phyloP scores from a whole-genome alignment of 2,113 vertebrate species.

The Aleadryas rufinucha region DNA sequence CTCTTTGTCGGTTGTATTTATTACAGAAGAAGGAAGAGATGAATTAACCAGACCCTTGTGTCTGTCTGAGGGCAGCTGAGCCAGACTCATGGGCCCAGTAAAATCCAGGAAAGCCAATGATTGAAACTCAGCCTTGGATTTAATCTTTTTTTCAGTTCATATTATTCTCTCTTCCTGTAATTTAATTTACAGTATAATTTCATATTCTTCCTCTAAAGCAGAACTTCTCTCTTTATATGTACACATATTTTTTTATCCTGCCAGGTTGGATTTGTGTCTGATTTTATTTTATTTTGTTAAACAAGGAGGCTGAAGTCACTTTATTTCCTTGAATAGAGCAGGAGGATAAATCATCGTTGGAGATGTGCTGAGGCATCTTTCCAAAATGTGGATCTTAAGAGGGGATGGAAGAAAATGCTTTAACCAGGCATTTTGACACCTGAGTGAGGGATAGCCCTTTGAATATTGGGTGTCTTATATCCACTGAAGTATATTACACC shows the following conservation, averaged over 20 bases:
- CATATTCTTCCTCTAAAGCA: constrained; percentile 58
- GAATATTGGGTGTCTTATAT: not conserved
- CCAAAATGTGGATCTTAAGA: constrained; percentile 5
- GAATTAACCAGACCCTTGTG: not conserved
- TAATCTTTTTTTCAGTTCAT: constrained; percentile 47
- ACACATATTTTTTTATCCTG: constrained; percentile 49
- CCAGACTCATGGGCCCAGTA: not conserved
- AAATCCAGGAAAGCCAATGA: constrained; percentile 21
- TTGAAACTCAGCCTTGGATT: constrained; percentile 24
- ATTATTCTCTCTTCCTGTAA: constrained; percentile 37
- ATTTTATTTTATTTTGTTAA: constrained; percentile 62
- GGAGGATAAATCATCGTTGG: constrained; percentile 52
- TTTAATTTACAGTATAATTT: constrained; percentile 67
- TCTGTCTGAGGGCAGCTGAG: not conserved
- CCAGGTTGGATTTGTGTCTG: constrained; percentile 39
- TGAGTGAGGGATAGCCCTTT: not conserved
- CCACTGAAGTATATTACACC: not conserved
- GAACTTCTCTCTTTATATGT: constrained; percentile 55
- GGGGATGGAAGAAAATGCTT: not conserved
- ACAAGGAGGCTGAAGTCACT: constrained; percentile 39
- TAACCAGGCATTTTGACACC: constrained; percentile 57
- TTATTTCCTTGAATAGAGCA: constrained; percentile 48
- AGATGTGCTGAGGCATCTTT: constrained; percentile 51
- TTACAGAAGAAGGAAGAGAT: not conserved
- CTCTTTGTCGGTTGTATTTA: not conserved